A percentile compares a stretch with the other conserved stretches of the same genome.
Conservation (phyloP, 1,140 invertebrate genomes). For the Cephus cinctus region DNA sequence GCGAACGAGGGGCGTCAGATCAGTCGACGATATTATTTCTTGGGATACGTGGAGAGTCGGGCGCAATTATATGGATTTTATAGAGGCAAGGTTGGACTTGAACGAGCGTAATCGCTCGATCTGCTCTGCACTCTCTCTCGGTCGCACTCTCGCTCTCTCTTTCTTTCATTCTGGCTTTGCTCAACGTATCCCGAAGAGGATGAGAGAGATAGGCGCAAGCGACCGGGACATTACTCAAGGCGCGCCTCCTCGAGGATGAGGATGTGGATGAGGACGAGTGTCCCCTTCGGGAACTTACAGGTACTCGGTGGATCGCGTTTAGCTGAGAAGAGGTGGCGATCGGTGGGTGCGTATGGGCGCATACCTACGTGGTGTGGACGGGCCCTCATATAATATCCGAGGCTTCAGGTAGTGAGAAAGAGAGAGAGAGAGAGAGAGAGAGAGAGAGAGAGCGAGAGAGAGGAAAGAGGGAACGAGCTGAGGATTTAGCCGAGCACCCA, state of each 20-base stretch:
- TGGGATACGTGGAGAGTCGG: conserved; percentile 14
- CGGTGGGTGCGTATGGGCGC: conserved; percentile 23
- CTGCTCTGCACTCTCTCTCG: conserved; percentile 15
- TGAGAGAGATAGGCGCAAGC: background rate
- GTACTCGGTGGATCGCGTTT: conserved; percentile 1
- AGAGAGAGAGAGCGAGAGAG: too few species aligned
- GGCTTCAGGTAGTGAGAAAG: too few species aligned
- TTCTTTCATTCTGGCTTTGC: background rate
- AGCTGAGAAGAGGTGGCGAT: conserved; percentile 1
- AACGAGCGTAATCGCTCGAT: conserved; percentile 44
- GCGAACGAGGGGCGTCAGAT: conserved; percentile 11
- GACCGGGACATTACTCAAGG: conserved; percentile 12
- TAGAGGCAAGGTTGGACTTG: conserved; percentile 31
- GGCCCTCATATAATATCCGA: conserved; percentile 47
- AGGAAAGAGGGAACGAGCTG: too few species aligned
- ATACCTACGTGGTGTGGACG: background rate
- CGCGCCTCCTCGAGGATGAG: background rate
- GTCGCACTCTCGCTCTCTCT: background rate
- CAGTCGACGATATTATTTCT: conserved; percentile 31
- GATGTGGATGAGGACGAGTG: conserved; percentile 13
- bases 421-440: too few species aligned
- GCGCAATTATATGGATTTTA: conserved; percentile 50
- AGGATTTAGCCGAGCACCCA: too few species aligned
- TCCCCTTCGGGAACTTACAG: conserved; percentile 17
- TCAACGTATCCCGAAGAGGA: background rate